A percentile compares a stretch with the other conserved stretches of the same genome.
Evolutionary conservation across 1,140 invertebrate genomes (phyloP).

Genomic region (Lutraria rhynchaena): DNA sequence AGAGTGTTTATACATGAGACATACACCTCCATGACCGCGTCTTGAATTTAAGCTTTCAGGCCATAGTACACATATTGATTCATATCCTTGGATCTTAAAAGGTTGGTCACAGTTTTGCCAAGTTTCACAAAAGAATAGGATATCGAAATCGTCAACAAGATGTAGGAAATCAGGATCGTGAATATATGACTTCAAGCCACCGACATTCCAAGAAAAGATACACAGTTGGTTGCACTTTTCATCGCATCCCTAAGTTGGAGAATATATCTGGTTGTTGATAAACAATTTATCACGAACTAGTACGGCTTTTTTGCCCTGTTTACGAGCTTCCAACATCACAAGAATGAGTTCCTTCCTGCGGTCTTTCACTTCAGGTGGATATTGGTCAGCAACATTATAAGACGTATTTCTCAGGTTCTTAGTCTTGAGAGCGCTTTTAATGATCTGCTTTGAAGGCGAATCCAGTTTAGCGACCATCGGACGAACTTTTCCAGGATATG

Average conservation of each 20-base stretch:
- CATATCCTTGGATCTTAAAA: not conserved
- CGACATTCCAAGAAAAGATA: slow-evolving; percentile 27
- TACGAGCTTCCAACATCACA: slow-evolving; percentile 7
- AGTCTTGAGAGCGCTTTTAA: not conserved
- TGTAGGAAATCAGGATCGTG: slow-evolving; percentile 5
- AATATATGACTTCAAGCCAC: not conserved
- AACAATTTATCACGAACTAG: slow-evolving; percentile 23
- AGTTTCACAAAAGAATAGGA: slow-evolving; percentile 16
- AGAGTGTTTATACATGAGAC: slow-evolving; percentile 9
- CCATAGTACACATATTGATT: not conserved
- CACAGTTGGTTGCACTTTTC: slow-evolving; percentile 10
- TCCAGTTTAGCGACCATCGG: slow-evolving; percentile 4
- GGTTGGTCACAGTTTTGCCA: not conserved
- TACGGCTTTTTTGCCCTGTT: slow-evolving; percentile 3
- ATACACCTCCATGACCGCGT: slow-evolving; percentile 18
- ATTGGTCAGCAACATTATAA: slow-evolving; percentile 29
- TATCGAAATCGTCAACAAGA: slow-evolving; percentile 12
- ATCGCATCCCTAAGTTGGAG: not conserved
- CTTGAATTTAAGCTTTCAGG: not conserved
- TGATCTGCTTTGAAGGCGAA: not conserved
- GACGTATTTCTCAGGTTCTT: not conserved
- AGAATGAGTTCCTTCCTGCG: slow-evolving; percentile 7
- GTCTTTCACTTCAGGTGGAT: slow-evolving; percentile 32
- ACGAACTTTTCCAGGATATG: not conserved
- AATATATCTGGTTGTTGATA: not conserved